Conservation (phyloP, 1,140 invertebrate genomes). For the Diplogasteroides magnus region DNA sequence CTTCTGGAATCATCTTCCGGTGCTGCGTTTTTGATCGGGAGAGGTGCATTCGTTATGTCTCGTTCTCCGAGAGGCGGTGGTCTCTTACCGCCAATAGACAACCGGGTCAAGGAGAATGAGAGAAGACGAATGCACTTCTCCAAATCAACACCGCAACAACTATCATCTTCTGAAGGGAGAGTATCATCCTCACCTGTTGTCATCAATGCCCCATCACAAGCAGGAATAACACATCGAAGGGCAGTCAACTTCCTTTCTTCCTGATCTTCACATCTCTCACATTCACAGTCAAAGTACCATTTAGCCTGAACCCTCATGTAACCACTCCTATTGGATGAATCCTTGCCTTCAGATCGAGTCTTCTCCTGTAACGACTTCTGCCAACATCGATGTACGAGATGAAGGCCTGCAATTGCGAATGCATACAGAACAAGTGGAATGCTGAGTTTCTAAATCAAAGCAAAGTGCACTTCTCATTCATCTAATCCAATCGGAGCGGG, state of each 20-base stretch:
- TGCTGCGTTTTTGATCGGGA: too few species aligned
- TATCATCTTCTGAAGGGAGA: not conserved
- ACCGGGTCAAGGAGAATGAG: too few species aligned
- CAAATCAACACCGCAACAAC: too few species aligned
- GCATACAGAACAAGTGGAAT: too few species aligned
- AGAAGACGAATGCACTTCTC: too few species aligned
- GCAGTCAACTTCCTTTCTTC: constrained; percentile 38
- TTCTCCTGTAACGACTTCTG: constrained; percentile 38
- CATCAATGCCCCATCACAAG: constrained; percentile 42
- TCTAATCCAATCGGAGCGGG: too few species aligned
- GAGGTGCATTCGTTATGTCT: too few species aligned
- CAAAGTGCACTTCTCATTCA: too few species aligned
- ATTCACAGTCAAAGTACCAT: constrained; percentile 46
- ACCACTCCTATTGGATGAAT: not conserved
- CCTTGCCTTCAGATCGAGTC: constrained; percentile 38
- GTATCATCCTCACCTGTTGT: not conserved
- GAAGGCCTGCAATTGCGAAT: too few species aligned
- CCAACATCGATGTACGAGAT: constrained; percentile 49
- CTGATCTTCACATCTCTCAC: constrained; percentile 37
- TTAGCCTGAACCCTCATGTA: constrained; percentile 15
- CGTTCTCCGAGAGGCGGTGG: too few species aligned
- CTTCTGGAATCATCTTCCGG: constrained; percentile 24
- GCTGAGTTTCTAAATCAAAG: too few species aligned
- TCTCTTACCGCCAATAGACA: not conserved
- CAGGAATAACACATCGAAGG: constrained; percentile 27